phyloP scores from a whole-genome alignment of 2,113 vertebrate species.

The Oryzias melastigma region DNA sequence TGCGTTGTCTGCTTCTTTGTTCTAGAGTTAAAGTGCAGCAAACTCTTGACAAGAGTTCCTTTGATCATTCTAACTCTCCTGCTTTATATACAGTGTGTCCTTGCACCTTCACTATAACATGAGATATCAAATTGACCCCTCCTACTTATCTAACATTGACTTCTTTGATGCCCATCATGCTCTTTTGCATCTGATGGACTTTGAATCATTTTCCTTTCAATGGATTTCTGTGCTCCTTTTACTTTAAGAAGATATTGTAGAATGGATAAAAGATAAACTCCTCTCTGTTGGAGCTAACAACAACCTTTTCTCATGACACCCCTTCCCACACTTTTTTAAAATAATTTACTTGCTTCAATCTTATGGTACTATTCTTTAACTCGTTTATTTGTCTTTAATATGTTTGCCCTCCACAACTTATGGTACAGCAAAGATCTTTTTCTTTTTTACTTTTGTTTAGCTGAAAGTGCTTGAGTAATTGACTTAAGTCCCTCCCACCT shows the following conservation, averaged over 20 bases:
- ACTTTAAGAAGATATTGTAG: too few relatives aligned
- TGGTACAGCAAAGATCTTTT: neutral
- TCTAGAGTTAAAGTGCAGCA: too few relatives aligned
- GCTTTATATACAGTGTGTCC: neutral
- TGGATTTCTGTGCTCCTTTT: neutral
- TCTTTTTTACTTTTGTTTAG: conserved; percentile 8
- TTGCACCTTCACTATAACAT: neutral
- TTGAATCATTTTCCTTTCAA: neutral
- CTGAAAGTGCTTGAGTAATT: conserved; percentile 22
- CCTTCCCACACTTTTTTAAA: neutral
- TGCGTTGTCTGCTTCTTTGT: too few relatives aligned
- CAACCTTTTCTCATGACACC: too few relatives aligned
- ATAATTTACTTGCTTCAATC: neutral
- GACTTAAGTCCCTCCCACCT: conserved; percentile 10
- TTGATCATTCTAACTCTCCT: neutral
- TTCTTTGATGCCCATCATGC: neutral
- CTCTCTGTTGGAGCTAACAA: neutral
- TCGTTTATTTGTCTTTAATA: neutral
- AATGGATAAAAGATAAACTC: too few relatives aligned
- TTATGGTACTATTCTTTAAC: neutral
- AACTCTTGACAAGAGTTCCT: neutral
- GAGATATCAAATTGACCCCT: neutral
- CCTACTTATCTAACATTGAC: neutral
- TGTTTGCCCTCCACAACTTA: conserved; percentile 3
- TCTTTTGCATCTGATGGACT: neutral